Percentiles rank a stretch among this genome's conserved stretches.
Conservation (phyloP, 23 tunicate genomes). For the Halocynthia roretzi region DNA sequence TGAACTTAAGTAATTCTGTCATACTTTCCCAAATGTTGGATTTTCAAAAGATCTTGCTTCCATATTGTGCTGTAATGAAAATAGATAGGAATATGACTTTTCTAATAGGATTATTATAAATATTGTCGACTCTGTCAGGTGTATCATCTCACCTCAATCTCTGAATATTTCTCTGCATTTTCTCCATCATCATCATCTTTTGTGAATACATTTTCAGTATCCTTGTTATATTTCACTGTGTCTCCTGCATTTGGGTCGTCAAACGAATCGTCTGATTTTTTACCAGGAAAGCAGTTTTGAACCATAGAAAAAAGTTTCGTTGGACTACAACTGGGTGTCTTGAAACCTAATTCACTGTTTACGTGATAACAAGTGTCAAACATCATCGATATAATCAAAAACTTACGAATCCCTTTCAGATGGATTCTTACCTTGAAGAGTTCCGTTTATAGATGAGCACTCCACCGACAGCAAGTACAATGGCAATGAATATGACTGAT, state of each 20-base stretch:
- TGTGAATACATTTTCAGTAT: no score
- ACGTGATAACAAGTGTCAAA: no score
- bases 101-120: no score
- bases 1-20: background rate
- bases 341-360: no score
- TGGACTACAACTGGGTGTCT: no score
- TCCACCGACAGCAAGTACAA: conserved; percentile 15
- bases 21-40: conserved; percentile 23
- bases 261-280: no score
- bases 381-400: no score
- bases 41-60: conserved; percentile 13
- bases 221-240: no score
- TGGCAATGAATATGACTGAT: conserved; percentile 12
- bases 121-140: background rate
- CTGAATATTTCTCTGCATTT: background rate
- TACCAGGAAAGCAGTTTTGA: no score
- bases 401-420: background rate
- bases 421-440: background rate
- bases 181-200: background rate
- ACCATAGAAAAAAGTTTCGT: no score
- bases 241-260: no score
- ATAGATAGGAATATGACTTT: background rate
- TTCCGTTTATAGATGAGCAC: background rate
- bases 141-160: background rate
- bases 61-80: background rate